phyloP scores from a whole-genome alignment of 2,888 invertebrate species.

The Meteorus cinctellus region DNA sequence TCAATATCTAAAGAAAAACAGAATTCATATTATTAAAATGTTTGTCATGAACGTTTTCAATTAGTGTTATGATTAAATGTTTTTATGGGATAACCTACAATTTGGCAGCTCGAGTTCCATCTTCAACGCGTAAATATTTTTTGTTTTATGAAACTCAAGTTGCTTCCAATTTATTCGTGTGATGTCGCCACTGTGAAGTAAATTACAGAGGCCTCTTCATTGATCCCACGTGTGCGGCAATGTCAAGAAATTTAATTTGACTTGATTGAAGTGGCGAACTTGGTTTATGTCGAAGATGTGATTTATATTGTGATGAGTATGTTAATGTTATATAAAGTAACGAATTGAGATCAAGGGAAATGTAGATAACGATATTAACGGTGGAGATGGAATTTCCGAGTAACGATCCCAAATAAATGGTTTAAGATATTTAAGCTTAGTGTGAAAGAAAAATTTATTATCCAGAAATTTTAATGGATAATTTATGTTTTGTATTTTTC shows the following conservation, averaged over 20 bases:
- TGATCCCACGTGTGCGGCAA: not conserved
- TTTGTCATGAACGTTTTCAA: no score
- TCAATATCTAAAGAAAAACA: slow-evolving; percentile 16
- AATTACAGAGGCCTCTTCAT: not conserved
- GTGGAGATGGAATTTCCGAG: no score
- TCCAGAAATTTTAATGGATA: not conserved
- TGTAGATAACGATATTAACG: no score
- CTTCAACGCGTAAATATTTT: not conserved
- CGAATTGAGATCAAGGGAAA: no score
- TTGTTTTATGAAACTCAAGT: not conserved
- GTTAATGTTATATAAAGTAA: no score
- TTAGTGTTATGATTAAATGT: no score
- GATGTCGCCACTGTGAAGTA: not conserved
- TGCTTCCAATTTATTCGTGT: not conserved
- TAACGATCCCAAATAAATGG: no score
- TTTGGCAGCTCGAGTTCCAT: slow-evolving; percentile 24
- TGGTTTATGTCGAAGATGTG: no score
- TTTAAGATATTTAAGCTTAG: no score
- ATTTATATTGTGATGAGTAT: no score
- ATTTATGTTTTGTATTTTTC: no score
- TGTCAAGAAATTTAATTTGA: not conserved
- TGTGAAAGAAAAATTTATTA: not conserved
- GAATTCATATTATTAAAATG: not conserved
- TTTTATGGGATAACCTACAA: not conserved
- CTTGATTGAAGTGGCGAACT: no score